phyloP scores from a whole-genome alignment of 2,888 invertebrate genomes.

The Cenopis cana region DNA sequence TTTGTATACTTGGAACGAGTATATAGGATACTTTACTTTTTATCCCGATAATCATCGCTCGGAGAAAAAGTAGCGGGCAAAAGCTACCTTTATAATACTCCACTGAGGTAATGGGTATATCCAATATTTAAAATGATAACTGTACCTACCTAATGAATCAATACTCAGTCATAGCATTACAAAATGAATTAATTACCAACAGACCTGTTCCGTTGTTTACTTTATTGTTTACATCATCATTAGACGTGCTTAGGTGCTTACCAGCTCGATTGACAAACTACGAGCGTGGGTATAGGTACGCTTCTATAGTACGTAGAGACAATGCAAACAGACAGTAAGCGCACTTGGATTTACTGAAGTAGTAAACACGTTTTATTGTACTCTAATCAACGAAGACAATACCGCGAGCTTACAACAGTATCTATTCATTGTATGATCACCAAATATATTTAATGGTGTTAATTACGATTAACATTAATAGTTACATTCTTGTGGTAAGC shows the following conservation, averaged over 20 bases:
- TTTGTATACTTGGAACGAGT: too few relatives aligned
- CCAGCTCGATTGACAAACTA: constrained; percentile 24
- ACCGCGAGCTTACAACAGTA: neutral
- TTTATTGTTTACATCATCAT: constrained; percentile 25
- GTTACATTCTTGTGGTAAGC: too few relatives aligned
- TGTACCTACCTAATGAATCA: too few relatives aligned
- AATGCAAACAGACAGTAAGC: constrained; percentile 38
- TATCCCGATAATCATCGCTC: too few relatives aligned
- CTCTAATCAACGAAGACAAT: constrained; percentile 5
- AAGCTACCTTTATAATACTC: too few relatives aligned
- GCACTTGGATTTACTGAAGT: constrained; percentile 31
- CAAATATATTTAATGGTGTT: neutral
- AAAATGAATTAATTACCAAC: constrained; percentile 2
- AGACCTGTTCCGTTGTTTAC: neutral
- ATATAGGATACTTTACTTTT: too few relatives aligned
- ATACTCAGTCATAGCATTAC: neutral
- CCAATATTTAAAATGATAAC: neutral
- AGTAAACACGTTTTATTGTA: constrained; percentile 46
- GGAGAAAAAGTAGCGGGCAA: too few relatives aligned
- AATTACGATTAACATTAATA: neutral
- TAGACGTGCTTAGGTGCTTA: constrained; percentile 21
- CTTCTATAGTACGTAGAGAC: constrained; percentile 19
- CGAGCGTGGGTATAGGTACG: constrained; percentile 1
- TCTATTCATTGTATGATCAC: too few relatives aligned
- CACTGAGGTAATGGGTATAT: too few relatives aligned